Percentiles rank a stretch among this genome's conserved stretches.
Evolutionary conservation across 2,888 invertebrate genomes (phyloP).

Genomic region (Oeneis ivallda): DNA sequence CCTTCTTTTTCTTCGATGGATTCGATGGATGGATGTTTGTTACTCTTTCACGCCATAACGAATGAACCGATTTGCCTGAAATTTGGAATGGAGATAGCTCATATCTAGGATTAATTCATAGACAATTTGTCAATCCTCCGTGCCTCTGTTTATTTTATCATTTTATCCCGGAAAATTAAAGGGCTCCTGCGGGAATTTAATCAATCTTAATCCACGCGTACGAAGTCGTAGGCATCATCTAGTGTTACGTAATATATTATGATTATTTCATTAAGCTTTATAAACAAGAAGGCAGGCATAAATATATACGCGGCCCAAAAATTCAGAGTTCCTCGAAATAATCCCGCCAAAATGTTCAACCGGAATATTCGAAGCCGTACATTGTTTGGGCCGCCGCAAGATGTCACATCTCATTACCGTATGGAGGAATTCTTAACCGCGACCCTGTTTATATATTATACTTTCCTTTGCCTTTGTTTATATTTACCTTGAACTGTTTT

Average conservation of each 20-base stretch:
- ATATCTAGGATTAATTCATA: too few species aligned
- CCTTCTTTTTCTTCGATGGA: too few species aligned
- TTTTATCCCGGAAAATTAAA: too few species aligned
- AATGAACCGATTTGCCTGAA: too few species aligned
- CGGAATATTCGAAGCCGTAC: constrained; percentile 22
- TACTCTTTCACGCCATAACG: too few species aligned
- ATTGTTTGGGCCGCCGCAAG: constrained; percentile 41
- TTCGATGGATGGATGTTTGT: too few species aligned
- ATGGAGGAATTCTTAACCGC: constrained; percentile 28
- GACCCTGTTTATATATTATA: constrained; percentile 19
- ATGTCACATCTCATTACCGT: constrained; percentile 55
- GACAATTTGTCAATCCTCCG: too few species aligned
- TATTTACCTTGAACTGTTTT: constrained; percentile 14
- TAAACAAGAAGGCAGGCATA: not conserved
- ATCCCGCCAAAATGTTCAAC: constrained; percentile 27
- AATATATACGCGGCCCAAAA: constrained; percentile 17
- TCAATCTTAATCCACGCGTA: too few species aligned
- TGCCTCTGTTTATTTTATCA: too few species aligned
- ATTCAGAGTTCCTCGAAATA: constrained; percentile 24
- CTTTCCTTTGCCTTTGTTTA: constrained; percentile 9
- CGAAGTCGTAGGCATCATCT: too few species aligned
- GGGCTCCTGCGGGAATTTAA: too few species aligned
- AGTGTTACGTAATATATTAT: not conserved
- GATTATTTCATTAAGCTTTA: not conserved
- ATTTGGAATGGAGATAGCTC: too few species aligned